Base-by-base conservation (phyloP, 2,888 invertebrate species). In the Conus canariensis region DNA sequence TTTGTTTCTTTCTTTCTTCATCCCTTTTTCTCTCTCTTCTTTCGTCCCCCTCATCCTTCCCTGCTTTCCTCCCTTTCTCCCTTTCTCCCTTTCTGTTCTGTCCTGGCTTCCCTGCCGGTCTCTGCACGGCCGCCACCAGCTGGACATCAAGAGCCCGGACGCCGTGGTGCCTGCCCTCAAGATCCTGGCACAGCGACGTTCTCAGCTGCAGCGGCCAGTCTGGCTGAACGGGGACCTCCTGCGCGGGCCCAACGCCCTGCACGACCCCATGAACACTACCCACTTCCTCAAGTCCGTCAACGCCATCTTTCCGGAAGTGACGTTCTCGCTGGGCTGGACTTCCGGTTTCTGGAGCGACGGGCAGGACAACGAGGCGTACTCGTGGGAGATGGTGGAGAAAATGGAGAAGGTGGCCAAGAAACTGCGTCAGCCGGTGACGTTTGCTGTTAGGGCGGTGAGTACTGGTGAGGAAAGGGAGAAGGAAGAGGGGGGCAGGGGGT, bases 141-240 rank as follows among this genome's bases (percentile, higher is more conserved):
- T 99, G 88, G 98, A 99, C 96, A 98, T 98, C 95, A 99, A 99
- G 96, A 97, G 97, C 1, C 97, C 97, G 64, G 97, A 97, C 64
- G 98, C 97, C 0, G 98, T 96, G 0, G 94, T 94, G 88, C 95
- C 95, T 0, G 94, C 95, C 10, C 91, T 96, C 25, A 88, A 93
- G 67, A 92, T 95, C 25, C 91, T 96, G 16, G 90, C 92, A n/a
- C 89, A 90, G 45, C 92, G 92, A 59, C 80, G 91, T 67, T 87
- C 92, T 0, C 19, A 59, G 22, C 85, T 94, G 45, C 90, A 91
- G 56, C 92, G 93, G 94, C 98, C 98, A 0, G 95, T 99, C 7
- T 98, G 98, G 98, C 96, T 99, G 90, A 99, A 99, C 96, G 98
- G 98, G 0, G 99, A 99, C 96, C 98, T 99, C 92, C 96, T 98